phyloP scores from a whole-genome alignment of 2,797 vertebrate genomes.

The Sebastes vulpes region DNA sequence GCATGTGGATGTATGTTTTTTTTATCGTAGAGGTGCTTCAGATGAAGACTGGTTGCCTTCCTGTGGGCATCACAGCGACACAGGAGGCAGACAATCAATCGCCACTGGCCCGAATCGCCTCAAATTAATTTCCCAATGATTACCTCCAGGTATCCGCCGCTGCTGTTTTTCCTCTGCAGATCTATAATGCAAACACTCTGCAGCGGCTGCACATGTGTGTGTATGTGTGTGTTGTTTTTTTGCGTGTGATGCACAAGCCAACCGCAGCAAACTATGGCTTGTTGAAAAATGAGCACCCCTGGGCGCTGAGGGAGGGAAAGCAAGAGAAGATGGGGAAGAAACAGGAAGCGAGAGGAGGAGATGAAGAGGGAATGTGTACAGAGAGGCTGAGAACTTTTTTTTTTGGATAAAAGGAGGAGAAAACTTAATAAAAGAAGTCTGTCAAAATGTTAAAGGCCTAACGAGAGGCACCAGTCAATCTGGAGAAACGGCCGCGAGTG shows the following conservation, averaged over 20 bases:
- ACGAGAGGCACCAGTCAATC: conserved; percentile 36
- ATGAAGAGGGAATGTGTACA: background rate
- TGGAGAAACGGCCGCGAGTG: background rate
- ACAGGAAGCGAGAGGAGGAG: conserved; percentile 8
- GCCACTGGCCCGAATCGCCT: conserved; percentile 41
- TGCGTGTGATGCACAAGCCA: conserved; percentile 2
- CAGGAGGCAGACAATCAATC: conserved; percentile 64
- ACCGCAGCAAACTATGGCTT: conserved; percentile 34
- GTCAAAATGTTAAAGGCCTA: conserved; percentile 35
- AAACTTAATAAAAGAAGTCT: conserved; percentile 25
- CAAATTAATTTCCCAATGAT: conserved; percentile 72
- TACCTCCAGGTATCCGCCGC: conserved; percentile 57
- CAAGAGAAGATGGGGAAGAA: conserved; percentile 28
- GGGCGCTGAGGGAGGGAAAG: conserved; percentile 32
- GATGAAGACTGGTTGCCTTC: conserved; percentile 37
- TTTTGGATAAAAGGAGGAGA: conserved; percentile 3
- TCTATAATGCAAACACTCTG: conserved; percentile 64
- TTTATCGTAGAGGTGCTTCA: conserved; percentile 37
- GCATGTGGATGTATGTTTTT: conserved; percentile 13
- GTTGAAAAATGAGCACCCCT: conserved; percentile 62
- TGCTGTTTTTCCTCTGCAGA: conserved; percentile 52
- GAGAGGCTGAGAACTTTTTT: conserved; percentile 4
- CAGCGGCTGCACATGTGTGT: conserved; percentile 11
- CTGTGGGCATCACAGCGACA: conserved; percentile 38
- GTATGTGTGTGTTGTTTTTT: background rate